Percentiles rank a stretch among this genome's conserved stretches.
Evolutionary conservation across 2,888 invertebrate genomes (phyloP).

Genomic region (Caenorhabditis afra): DNA sequence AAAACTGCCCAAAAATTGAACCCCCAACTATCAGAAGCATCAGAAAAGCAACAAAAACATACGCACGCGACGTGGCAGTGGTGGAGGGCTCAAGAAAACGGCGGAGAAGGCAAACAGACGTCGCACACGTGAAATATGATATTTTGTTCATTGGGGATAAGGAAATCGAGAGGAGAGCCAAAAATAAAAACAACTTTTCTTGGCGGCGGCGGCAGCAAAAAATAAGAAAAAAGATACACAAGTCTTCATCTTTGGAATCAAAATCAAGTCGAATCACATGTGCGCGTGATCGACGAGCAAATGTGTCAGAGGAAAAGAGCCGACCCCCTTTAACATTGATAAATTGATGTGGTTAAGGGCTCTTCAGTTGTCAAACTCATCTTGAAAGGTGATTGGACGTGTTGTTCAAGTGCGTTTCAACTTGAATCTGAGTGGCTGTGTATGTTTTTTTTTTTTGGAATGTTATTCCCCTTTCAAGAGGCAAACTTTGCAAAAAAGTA

Average conservation of each 20-base stretch:
- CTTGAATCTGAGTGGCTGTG: no score
- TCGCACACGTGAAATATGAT: conserved; percentile 56
- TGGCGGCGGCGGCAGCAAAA: no score
- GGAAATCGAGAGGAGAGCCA: conserved; percentile 8
- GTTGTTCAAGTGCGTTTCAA: conserved; percentile 13
- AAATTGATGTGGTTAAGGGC: neutral
- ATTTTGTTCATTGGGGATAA: conserved; percentile 37
- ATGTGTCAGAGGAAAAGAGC: no score
- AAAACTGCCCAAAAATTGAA: no score
- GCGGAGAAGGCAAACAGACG: conserved; percentile 26
- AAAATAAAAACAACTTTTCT: conserved; percentile 28
- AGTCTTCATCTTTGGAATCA: no score
- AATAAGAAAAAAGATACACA: no score
- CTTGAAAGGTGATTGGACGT: conserved; percentile 18
- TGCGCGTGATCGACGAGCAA: no score
- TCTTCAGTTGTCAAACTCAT: neutral
- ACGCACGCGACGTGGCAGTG: neutral
- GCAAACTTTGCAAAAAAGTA: no score
- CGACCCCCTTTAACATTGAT: neutral
- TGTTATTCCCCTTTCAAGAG: no score
- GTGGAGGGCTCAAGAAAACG: neutral
- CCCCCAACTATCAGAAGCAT: neutral
- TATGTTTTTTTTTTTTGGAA: no score
- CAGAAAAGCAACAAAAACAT: no score
- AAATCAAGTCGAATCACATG: no score